Evolutionary conservation across 1,140 invertebrate species (phyloP).

Genomic region (Varroa destructor): DNA sequence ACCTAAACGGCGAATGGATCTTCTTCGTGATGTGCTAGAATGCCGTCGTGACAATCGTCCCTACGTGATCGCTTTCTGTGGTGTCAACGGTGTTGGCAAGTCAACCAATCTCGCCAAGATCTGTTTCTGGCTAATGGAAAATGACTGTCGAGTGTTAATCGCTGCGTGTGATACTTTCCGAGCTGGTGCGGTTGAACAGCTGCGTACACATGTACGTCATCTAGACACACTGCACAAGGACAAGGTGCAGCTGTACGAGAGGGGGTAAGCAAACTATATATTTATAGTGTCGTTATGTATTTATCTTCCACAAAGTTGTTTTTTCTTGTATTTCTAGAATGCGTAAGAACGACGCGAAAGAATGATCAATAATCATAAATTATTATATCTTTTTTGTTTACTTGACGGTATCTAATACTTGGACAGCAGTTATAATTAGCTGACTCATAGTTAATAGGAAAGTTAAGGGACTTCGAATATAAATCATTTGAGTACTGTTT

Average conservation of each 20-base stretch:
- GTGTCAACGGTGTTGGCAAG: constrained; percentile 98
- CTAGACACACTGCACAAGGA: constrained; percentile 72
- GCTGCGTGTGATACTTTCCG: constrained; percentile 99
- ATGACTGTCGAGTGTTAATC: constrained; percentile 85
- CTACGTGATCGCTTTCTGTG: constrained; percentile 94
- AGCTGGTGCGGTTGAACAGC: constrained; percentile 95
- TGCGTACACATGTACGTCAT: constrained; percentile 84
- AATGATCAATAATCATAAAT: too few species aligned
- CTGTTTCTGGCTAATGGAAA: constrained; percentile 98
- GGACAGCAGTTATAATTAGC: too few species aligned
- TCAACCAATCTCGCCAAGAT: constrained; percentile 99
- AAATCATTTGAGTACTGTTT: too few species aligned
- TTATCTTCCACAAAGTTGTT: constrained; percentile 33
- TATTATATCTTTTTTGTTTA: too few species aligned
- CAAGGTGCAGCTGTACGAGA: constrained; percentile 92
- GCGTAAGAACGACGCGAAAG: too few species aligned
- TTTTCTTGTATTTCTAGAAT: too few species aligned
- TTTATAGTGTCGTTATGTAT: constrained; percentile 30
- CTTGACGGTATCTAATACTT: too few species aligned
- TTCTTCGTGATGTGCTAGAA: constrained; percentile 86
- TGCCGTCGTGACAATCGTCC: constrained; percentile 65
- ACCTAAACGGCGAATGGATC: constrained; percentile 85
- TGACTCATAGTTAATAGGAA: too few species aligned
- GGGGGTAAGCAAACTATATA: constrained; percentile 63
- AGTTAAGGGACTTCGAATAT: too few species aligned